Conservation (phyloP, 2,797 vertebrate species). For the Sphenopsis melanotis region DNA sequence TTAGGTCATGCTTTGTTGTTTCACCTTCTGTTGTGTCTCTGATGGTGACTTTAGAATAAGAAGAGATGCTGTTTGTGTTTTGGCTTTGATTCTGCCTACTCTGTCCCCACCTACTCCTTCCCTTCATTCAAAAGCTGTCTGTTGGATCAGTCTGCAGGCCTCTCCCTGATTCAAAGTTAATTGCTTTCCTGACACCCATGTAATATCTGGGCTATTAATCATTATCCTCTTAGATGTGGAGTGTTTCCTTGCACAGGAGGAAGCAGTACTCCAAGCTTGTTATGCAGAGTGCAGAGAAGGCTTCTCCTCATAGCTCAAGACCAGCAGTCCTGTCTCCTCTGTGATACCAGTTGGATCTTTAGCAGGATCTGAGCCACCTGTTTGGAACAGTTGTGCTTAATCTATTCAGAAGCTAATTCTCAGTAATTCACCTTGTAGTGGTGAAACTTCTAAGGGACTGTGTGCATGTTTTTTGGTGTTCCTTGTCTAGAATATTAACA, state of each 20-base stretch:
- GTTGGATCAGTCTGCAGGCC: not conserved
- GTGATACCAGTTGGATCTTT: not conserved
- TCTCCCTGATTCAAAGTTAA: conserved; percentile 21
- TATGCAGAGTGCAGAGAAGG: rapidly evolving
- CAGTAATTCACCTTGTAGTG: not conserved
- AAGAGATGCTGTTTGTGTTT: not conserved
- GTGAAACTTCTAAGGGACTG: not conserved
- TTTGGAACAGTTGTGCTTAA: not conserved
- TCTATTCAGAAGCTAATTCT: not conserved
- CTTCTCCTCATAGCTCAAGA: not conserved
- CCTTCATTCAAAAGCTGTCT: not conserved
- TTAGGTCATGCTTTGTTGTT: not conserved
- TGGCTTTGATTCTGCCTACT: not conserved
- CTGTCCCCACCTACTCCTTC: not conserved
- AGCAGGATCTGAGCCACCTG: not conserved
- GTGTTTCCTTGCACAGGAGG: not conserved
- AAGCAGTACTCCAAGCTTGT: not conserved
- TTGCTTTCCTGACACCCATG: conserved; percentile 4
- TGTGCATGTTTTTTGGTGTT: not conserved
- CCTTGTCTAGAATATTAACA: not conserved
- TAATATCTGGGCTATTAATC: conserved; percentile 4
- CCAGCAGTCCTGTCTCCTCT: not conserved
- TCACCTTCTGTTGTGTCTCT: not conserved
- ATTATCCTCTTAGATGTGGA: not conserved
- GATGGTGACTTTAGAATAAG: not conserved